Evolutionary conservation across 2,888 invertebrate genomes (phyloP).

Genomic region (Plagiodera versicolora): DNA sequence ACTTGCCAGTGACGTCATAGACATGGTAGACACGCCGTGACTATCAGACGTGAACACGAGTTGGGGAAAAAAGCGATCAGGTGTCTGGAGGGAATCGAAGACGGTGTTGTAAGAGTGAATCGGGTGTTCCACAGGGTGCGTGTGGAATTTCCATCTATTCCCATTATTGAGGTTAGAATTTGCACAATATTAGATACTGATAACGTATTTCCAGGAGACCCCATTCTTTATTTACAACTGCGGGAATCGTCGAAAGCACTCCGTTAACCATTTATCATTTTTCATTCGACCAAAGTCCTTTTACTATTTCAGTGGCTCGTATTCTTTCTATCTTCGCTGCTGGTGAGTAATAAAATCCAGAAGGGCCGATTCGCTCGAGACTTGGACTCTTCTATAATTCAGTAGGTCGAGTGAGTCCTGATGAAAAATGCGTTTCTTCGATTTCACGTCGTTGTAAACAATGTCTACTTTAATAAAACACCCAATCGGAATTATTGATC

Average conservation of each 20-base stretch:
- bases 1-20: not conserved
- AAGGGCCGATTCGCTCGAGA: constrained; percentile 9
- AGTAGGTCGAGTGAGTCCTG: constrained; percentile 5
- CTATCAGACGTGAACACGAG: constrained; percentile 6
- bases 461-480: too few species aligned
- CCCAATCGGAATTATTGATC: too few species aligned
- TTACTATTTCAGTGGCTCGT: constrained; percentile 11
- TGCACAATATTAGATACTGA: too few species aligned
- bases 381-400: constrained; percentile 18
- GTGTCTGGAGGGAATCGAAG: not conserved
- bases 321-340: constrained; percentile 2
- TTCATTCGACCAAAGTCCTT: constrained; percentile 20
- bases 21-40: not conserved
- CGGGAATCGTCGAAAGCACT: constrained; percentile 34
- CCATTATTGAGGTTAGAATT: too few species aligned
- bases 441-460: not conserved
- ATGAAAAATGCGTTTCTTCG: constrained; percentile 4
- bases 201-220: not conserved
- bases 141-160: too few species aligned
- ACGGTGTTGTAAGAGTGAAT: too few species aligned
- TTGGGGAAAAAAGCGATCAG: not conserved
- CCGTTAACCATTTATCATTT: constrained; percentile 39
- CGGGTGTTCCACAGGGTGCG: too few species aligned
- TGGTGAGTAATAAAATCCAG: constrained; percentile 16
- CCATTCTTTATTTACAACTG: constrained; percentile 24